phyloP scores from a whole-genome alignment of 2,888 invertebrate genomes.

The Sinelater perroti region DNA sequence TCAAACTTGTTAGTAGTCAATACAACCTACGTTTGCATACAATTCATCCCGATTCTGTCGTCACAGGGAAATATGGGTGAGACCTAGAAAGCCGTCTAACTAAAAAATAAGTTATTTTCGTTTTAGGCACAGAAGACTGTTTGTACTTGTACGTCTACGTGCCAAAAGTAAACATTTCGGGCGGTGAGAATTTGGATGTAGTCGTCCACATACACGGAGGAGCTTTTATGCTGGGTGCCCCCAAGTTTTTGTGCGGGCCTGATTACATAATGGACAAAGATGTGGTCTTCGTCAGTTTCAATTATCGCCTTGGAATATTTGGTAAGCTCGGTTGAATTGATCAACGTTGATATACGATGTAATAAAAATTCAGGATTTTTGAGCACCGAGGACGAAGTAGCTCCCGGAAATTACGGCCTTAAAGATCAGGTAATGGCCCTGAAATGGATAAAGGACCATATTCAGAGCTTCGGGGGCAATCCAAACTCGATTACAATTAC shows the following conservation, averaged over 20 bases:
- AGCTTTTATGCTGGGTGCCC: conserved; percentile 60
- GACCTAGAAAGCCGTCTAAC: neutral
- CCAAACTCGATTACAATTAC: conserved; percentile 55
- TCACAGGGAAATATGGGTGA: conserved; percentile 37
- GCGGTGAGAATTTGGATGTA: conserved; percentile 58
- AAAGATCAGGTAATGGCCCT: conserved; percentile 57
- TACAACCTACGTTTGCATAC: conserved; percentile 47
- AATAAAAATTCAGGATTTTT: conserved; percentile 54
- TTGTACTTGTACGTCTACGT: conserved; percentile 71
- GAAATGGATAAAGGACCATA: conserved; percentile 55
- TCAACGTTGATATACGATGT: too few relatives aligned
- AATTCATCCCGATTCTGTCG: conserved; percentile 36
- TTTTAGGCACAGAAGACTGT: conserved; percentile 73
- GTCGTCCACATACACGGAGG: conserved; percentile 63
- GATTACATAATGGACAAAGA: conserved; percentile 58
- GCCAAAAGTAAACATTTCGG: conserved; percentile 61
- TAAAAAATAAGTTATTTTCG: conserved; percentile 5
- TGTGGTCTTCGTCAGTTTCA: conserved; percentile 53
- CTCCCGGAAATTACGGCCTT: conserved; percentile 57
- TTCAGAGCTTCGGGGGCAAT: conserved; percentile 57
- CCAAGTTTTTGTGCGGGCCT: conserved; percentile 59
- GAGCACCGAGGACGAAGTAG: conserved; percentile 55
- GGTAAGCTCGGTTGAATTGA: conserved; percentile 40
- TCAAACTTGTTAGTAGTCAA: conserved; percentile 46
- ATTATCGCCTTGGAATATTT: conserved; percentile 53